Evolutionary conservation across 2,888 invertebrate species (phyloP), one percentile per base, ranked within the genome.

Genomic region (Lithophane leautieri): DNA sequence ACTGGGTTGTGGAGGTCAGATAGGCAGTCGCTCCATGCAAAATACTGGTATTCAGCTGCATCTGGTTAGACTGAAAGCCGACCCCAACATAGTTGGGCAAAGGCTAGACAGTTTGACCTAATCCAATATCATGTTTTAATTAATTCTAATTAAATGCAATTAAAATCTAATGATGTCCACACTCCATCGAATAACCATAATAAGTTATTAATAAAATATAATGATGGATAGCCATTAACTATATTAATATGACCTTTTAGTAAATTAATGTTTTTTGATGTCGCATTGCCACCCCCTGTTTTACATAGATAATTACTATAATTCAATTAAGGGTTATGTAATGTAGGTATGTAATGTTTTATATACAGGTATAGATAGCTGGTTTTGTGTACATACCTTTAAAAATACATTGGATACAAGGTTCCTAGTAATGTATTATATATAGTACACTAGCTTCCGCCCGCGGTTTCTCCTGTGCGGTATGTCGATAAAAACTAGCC

Each of bases 161-260:
- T 73, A 71, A 65, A 73, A 52, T 19, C 4, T 34, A 54, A 61
- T 44, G 8, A n/a, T 58, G 44, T 16, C 54, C n/a, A 6, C n/a
- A 70, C 61, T 63, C 22, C 47, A 65, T 42, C 25, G 9, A 9
- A 52, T 50, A 63, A 65, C 28, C 7, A 40, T 66, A 78, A 71
- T 73, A 71, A 70, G 63, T 83, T 73, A 85, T 83, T 83, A 85
- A 71, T 78, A 73, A 60, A 78, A 73, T 68, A 63, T 19, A 14
- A 62, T 54, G 65, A 12, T 19, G 12, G 12, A 28, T 12, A 44
- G 12, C 78, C 78, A 85, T 83, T 83, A 73, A 44, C 11, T 40
- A 60, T 77, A 83, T 78, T 82, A 82, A 44, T 56, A 22, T 6
- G 11, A 47, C 58, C 85, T 82, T 83, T 85, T 82, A 71, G 62